Evolutionary conservation across 1,140 invertebrate species (phyloP).

Genomic region (Ceratosolen fusciceps): DNA sequence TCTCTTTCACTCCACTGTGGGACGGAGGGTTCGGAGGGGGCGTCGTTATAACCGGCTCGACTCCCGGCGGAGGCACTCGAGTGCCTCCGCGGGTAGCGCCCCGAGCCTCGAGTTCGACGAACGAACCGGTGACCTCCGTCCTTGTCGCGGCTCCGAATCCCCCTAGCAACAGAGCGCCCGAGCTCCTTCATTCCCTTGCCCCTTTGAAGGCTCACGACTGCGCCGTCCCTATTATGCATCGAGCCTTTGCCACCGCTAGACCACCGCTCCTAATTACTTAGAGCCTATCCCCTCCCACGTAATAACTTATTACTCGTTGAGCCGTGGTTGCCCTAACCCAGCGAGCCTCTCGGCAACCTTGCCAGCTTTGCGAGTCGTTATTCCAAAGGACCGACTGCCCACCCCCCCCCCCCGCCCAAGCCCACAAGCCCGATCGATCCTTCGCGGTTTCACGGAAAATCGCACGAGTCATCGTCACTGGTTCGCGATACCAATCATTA

Average conservation of each 20-base stretch:
- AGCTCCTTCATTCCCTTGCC: not conserved
- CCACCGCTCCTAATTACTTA: not conserved
- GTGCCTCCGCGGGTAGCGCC: not conserved
- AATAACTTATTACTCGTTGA: not conserved
- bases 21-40: not conserved
- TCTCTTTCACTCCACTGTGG: not conserved
- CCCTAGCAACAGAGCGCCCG: constrained; percentile 38
- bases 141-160: constrained; percentile 24
- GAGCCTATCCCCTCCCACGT: not conserved
- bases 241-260: not conserved
- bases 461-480: too few species aligned
- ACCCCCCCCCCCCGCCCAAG: too few species aligned
- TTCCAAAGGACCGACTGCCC: too few species aligned
- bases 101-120: constrained; percentile 8
- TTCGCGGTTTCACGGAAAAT: too few species aligned
- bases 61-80: not conserved
- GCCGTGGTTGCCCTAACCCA: not conserved
- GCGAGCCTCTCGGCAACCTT: too few species aligned
- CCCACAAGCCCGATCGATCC: too few species aligned
- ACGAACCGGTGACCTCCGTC: constrained; percentile 34
- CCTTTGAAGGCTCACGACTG: not conserved
- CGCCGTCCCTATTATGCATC: not conserved
- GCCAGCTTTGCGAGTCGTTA: too few species aligned
- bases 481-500: too few species aligned
- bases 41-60: constrained; percentile 14